A percentile compares a stretch with the other conserved stretches of the same genome.
phyloP scores from a whole-genome alignment of 2,113 vertebrate genomes.

The Pedetes capensis region DNA sequence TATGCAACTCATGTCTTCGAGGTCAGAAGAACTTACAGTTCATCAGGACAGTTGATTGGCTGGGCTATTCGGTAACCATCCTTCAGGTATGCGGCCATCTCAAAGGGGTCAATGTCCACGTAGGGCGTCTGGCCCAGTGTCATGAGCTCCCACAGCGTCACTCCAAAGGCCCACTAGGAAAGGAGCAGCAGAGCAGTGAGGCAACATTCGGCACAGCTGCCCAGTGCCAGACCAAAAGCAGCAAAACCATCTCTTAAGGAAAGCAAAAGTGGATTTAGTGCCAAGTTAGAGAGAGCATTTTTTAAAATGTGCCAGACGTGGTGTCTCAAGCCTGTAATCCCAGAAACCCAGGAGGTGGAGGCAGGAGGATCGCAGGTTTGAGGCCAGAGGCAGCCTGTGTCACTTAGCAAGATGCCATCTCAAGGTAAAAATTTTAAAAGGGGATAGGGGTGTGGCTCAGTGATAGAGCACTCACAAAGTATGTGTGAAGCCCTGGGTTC shows the following conservation, averaged over 20 bases:
- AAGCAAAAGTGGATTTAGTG: background rate
- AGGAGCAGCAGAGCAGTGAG: background rate
- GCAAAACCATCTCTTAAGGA: background rate
- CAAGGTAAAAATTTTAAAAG: too few relatives aligned
- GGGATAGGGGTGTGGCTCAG: too few relatives aligned
- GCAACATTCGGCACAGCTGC: background rate
- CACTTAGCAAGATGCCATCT: too few relatives aligned
- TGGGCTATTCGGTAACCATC: conserved; percentile 99
- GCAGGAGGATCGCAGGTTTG: too few relatives aligned
- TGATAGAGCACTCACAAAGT: background rate
- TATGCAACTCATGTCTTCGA: background rate
- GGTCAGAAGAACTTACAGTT: conserved; percentile 89
- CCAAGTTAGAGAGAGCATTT: too few relatives aligned
- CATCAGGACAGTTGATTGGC: conserved; percentile 99
- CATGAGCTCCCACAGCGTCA: conserved; percentile 98
- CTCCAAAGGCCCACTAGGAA: conserved; percentile 97
- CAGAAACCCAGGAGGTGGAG: too few relatives aligned
- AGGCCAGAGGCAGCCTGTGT: too few relatives aligned
- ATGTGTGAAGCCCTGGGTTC: background rate
- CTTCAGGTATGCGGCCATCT: conserved; percentile 99
- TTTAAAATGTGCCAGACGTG: too few relatives aligned
- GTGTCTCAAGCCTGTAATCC: too few relatives aligned
- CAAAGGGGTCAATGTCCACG: conserved; percentile 98
- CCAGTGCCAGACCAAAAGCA: background rate
- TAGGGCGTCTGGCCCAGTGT: conserved; percentile 98